Base-by-base conservation (phyloP, 2,888 invertebrate genomes). In the Epistrophe eligans region DNA sequence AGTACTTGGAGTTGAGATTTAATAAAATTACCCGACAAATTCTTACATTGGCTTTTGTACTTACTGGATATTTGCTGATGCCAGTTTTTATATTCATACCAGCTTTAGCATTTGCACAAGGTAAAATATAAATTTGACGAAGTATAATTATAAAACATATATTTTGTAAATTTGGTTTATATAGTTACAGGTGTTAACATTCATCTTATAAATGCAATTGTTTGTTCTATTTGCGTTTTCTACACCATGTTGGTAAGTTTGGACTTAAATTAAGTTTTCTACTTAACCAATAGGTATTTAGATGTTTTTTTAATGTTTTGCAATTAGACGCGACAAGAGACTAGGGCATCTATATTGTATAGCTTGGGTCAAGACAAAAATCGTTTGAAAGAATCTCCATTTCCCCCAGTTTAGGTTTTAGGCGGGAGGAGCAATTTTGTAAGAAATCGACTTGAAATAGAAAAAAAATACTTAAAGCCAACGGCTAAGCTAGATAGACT, bases 161-260 rank as follows among this genome's bases (percentile, higher is more conserved):
- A 11, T 50, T 28, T 60, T 52, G 4, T 40, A 13, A 13, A 4
- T 24, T 35, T 43, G 5, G 13, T 50, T 60, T 83, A 64, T 55
- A 79, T 91, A 94, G 94, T 94, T 7, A 94, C 94, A n/a, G 94
- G 94, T 0, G 90, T 94, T 19, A 92, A 93, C 60, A 91, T 94
- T 24, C 94, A 94, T 92, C 89, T 93, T 3, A 93, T 94, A 15
- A 93, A 94, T 50, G 89, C 92, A 5, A 91, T 94, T 17, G 93
- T 94, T 3, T 93, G 93, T 40, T 79, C 91, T 13, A 93, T 94
- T 13, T 94, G 94, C 89, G 93, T 93, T 19, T 93, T 94, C 89
- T 94, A 94, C 90, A 94, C 94, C 0, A 93, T 94, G 72, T 82
- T 94, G 89, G 94, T 94, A 90, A 91, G 93, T n/a, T n/a, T n/a